Base-by-base conservation (phyloP, 2,113 vertebrate species). In the Lepus europaeus region DNA sequence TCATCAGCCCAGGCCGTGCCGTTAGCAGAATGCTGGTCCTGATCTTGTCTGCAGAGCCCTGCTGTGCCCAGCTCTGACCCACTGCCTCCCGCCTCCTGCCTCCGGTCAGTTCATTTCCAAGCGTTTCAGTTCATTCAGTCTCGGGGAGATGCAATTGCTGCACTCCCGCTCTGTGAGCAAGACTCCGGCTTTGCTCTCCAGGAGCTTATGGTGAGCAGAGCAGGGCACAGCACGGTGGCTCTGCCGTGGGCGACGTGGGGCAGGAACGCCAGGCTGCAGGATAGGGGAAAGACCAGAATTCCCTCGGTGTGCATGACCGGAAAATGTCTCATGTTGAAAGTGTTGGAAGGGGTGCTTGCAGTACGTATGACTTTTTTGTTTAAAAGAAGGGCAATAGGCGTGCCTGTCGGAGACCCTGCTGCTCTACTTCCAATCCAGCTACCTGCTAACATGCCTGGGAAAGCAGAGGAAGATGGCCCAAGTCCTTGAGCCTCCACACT, bases 181-280 rank as follows among this genome's bases (percentile, higher is more conserved):
- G 39, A 51, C 22, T 31, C 5, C 27, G 9, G 14, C 31, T 49
- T 7, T n/a, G 12, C 63, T 17, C 17, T 51, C 29, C n/a, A 13
- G 36, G 64, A n/a, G n/a, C 5, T 20, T n/a, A 3, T 20, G 25
- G 7, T 36, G 53, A 69, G 12, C 29, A 27, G 59, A 11, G 33
- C 31, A 51, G 59, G 12, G 22, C n/a, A 13, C 76, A 61, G 61
- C 68, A 17, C 4, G 5, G 53, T 53, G 17, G 16, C 33, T 64
- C 20, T 8, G 0, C 29, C 33, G 8, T 13, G 68, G 76, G 23
- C 12, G 4, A 5, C 2, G 0, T 31, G n/a, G 0, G 5, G 10
- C 6, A 49, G 9, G 12, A 29, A 53, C 13, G 36, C 22, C 20
- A 45, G 49, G 20, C 39, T 27, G 14, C 33, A 5, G 5, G n/a